phyloP scores from a whole-genome alignment of 2,888 invertebrate species.

The Agrochola litura region DNA sequence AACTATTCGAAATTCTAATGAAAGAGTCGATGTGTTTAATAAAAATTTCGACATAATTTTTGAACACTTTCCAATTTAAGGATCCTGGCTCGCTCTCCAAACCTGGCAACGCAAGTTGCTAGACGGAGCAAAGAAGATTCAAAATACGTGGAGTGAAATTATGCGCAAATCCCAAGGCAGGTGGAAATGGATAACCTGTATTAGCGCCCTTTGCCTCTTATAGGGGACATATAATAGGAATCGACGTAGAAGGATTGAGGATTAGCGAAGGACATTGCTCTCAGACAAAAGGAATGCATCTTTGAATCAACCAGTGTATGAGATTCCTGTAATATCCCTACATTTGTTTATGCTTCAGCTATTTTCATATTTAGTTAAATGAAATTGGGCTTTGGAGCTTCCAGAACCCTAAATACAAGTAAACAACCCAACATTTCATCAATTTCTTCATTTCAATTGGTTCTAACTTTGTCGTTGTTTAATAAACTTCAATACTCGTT shows the following conservation, averaged over 20 bases:
- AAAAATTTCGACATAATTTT: background rate
- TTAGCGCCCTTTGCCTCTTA: background rate
- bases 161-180: background rate
- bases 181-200: background rate
- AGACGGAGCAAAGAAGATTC: background rate
- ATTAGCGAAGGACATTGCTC: background rate
- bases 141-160: background rate
- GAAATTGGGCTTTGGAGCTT: slow-evolving; percentile 8
- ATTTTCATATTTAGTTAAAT: slow-evolving; percentile 4
- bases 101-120: background rate
- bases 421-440: slow-evolving; percentile 23
- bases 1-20: background rate
- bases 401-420: background rate
- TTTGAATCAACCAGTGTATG: background rate
- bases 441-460: slow-evolving; percentile 14
- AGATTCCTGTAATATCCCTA: background rate
- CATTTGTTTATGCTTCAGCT: background rate
- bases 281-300: background rate
- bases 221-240: background rate
- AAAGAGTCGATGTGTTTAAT: background rate
- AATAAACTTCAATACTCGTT: slow-evolving; percentile 24
- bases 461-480: slow-evolving; percentile 24
- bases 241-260: no score
- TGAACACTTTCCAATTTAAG: background rate
- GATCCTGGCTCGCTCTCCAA: background rate